phyloP scores from a whole-genome alignment of 2,888 invertebrate genomes.

The Terebella lapidaria region DNA sequence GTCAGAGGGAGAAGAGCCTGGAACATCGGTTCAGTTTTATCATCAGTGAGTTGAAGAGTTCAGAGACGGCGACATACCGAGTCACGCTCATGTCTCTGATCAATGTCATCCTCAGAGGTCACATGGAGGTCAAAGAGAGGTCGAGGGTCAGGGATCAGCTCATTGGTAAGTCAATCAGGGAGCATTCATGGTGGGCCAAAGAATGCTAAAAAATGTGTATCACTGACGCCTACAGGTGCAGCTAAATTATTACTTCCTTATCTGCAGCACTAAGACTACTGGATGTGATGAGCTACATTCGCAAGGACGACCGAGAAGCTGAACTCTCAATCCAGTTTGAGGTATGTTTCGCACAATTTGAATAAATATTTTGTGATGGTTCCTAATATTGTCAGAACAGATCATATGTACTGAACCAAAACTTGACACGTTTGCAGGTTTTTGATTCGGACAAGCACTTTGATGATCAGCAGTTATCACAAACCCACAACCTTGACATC shows the following conservation, averaged over 20 bases:
- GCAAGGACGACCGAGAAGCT: slow-evolving; percentile 38
- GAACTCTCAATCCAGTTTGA: slow-evolving; percentile 39
- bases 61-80: slow-evolving; percentile 51
- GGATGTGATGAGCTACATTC: slow-evolving; percentile 34
- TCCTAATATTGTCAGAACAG: neutral
- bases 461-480: neutral
- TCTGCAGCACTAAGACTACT: slow-evolving; percentile 27
- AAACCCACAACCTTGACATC: neutral
- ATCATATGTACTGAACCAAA: no score
- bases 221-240: no score
- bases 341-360: slow-evolving; percentile 22
- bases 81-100: slow-evolving; percentile 53
- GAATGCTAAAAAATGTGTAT: neutral
- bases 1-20: slow-evolving; percentile 44
- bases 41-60: slow-evolving; percentile 48
- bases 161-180: neutral
- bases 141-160: slow-evolving; percentile 34
- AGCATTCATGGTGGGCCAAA: no score
- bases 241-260: no score
- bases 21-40: slow-evolving; percentile 52
- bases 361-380: neutral
- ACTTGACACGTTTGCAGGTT: neutral
- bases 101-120: slow-evolving; percentile 53
- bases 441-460: neutral
- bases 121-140: slow-evolving; percentile 41